phyloP scores from a whole-genome alignment of 2,888 invertebrate species.

The Glyphotaelius pellucidus region DNA sequence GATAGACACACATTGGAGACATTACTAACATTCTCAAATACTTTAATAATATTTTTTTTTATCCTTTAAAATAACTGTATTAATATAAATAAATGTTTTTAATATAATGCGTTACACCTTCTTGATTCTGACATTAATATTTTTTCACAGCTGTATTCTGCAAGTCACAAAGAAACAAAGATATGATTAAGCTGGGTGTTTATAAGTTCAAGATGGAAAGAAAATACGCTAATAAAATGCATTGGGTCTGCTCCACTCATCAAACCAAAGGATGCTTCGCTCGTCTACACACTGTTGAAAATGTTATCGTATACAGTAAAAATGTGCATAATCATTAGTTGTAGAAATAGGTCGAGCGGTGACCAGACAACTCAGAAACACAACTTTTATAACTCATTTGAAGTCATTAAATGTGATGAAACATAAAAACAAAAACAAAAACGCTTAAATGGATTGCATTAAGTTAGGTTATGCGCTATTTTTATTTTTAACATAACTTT shows the following conservation, averaged over 20 bases:
- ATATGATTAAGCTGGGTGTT: not conserved
- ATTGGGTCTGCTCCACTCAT: not conserved
- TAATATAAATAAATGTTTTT: no score
- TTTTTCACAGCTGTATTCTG: slow-evolving; percentile 1
- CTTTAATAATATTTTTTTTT: no score
- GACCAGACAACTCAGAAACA: no score
- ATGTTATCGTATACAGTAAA: slow-evolving; percentile 2
- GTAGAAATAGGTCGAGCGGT: not conserved
- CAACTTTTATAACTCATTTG: no score
- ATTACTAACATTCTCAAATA: no score
- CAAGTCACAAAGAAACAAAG: slow-evolving; percentile 8
- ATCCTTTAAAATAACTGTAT: not conserved
- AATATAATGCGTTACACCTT: no score
- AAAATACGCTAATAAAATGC: not conserved
- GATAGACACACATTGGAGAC: no score
- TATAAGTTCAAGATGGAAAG: not conserved
- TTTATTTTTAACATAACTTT: no score
- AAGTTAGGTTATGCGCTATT: no score
- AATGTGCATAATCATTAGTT: slow-evolving; percentile 47
- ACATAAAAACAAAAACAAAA: no score
- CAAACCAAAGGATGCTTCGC: not conserved
- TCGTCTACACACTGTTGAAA: slow-evolving; percentile 16
- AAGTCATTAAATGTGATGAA: no score
- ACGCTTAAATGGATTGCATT: no score
- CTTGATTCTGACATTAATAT: not conserved